Conservation (phyloP, 2,113 vertebrate genomes). For the Shinisaurus crocodilurus region DNA sequence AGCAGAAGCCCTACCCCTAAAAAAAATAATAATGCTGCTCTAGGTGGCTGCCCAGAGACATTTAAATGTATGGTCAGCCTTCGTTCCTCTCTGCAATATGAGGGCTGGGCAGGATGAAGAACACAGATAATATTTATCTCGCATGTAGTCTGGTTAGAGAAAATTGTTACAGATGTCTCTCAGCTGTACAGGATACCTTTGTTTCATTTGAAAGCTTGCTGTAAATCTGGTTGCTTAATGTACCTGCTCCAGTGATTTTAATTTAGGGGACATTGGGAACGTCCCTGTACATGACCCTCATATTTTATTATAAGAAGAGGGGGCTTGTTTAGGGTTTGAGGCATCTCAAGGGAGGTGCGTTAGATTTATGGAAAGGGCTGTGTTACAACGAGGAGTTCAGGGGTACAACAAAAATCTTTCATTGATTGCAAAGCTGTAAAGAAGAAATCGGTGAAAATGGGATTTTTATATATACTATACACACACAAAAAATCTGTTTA, state of each 20-base stretch:
- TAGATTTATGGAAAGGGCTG: conserved; percentile 58
- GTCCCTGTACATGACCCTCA: conserved; percentile 50
- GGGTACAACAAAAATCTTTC: conserved; percentile 47
- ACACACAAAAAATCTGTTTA: neutral
- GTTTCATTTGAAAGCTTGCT: conserved; percentile 64
- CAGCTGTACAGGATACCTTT: conserved; percentile 67
- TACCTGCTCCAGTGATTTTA: conserved; percentile 56
- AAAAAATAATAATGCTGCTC: neutral
- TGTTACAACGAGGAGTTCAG: conserved; percentile 42
- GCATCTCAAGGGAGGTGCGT: conserved; percentile 23
- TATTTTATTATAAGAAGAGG: conserved; percentile 54
- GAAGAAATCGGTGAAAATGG: conserved; percentile 35
- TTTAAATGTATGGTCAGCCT: neutral
- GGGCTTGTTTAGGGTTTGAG: conserved; percentile 16
- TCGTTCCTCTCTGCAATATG: neutral
- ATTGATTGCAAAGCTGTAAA: conserved; percentile 61
- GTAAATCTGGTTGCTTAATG: conserved; percentile 63
- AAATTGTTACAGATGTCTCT: conserved; percentile 69
- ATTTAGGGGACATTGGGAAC: conserved; percentile 53
- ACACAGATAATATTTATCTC: conserved; percentile 59
- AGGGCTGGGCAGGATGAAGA: conserved; percentile 8
- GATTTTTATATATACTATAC: too few species aligned
- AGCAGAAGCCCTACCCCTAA: too few species aligned
- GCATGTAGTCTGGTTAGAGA: conserved; percentile 47
- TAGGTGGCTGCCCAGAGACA: neutral